Base-by-base conservation (phyloP, 2,888 invertebrate species). In the Hyposoter didymator region DNA sequence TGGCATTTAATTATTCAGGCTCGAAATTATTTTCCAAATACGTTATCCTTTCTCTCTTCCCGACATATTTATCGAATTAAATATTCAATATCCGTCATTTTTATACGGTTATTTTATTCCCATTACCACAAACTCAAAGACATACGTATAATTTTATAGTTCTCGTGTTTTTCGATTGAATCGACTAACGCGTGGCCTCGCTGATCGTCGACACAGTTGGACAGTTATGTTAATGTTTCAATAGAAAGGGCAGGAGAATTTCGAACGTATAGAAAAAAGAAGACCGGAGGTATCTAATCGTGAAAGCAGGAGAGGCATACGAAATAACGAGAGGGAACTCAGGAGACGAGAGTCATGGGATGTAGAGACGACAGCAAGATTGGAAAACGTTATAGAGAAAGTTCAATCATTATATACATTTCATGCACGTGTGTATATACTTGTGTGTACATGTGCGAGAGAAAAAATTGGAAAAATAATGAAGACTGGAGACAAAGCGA, bases 311-410 rank as follows among this genome's bases (percentile, higher is more conserved):
- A 52, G 59, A 28, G 45, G 45, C 6, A 59, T 72, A 66, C 59
- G 75, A 84, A 73, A 78, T 67, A 85, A 66, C 59, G 66, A 72
- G 72, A 72, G 19, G 62, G 55, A 70, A 55, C 82, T 59, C 47
- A 12, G 7, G 66, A 74, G 76, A 76, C 67, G 59, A 75, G 59
- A 82, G 75, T 59, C 82, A 75, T 82, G 47, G 70, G 67, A 83
- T 78, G 59, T 22, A 32, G 45, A 76, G 66, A 52, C 39, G 22
- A 28, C 59, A 52, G 78, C 59, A 52, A 73, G 62, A 81, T 84
- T 81, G 81, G 78, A 81, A 78, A 84, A 82, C 79, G 45, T 43
- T 39, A 76, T 76, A 72, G 74, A 85, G 78, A 75, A 85, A 85
- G 82, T 79, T 82, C 67, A 82, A 78, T 79, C 82, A 82, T 75